Percentiles rank a stretch among this genome's conserved stretches.
Evolutionary conservation across 2,888 invertebrate species (phyloP).

Genomic region (Arge pagana): DNA sequence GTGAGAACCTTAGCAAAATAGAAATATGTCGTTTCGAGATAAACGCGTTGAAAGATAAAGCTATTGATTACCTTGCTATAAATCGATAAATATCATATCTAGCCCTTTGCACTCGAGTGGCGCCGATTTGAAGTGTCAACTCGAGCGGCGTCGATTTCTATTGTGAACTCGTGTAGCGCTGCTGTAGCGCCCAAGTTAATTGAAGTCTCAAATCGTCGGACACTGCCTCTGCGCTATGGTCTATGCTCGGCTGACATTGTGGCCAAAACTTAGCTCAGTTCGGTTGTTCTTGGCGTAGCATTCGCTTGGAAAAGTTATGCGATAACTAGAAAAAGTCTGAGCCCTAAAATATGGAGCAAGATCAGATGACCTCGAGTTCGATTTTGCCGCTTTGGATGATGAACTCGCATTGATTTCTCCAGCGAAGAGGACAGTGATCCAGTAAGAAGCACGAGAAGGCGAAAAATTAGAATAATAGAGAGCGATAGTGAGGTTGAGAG

Average conservation of each 20-base stretch:
- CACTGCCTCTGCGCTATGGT: too few species aligned
- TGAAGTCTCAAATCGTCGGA: too few species aligned
- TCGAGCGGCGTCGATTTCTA: too few species aligned
- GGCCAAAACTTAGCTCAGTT: constrained; percentile 15
- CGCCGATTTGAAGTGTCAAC: too few species aligned
- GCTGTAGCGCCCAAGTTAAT: too few species aligned
- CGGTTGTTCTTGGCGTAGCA: constrained; percentile 18
- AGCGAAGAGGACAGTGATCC: constrained; percentile 19
- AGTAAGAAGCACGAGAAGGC: constrained; percentile 19
- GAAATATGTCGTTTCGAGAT: constrained; percentile 3
- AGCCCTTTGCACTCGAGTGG: too few species aligned
- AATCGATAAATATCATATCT: too few species aligned
- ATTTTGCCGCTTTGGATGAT: constrained; percentile 16
- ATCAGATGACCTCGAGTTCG: constrained; percentile 25
- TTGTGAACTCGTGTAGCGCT: too few species aligned
- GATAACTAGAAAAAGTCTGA: constrained; percentile 21
- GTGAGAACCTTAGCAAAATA: not conserved
- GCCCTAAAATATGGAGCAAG: constrained; percentile 25
- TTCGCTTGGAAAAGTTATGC: constrained; percentile 25
- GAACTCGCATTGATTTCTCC: constrained; percentile 21
- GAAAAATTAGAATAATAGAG: constrained; percentile 25
- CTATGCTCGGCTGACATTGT: too few species aligned
- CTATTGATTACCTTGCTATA: constrained; percentile 1
- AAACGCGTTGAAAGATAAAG: constrained; percentile 5
- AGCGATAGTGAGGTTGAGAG: constrained; percentile 23